A percentile compares a stretch with the other conserved stretches of the same genome.
phyloP scores from a whole-genome alignment of 1,140 invertebrate genomes.

The Pseudomyrmex flavicornis region DNA sequence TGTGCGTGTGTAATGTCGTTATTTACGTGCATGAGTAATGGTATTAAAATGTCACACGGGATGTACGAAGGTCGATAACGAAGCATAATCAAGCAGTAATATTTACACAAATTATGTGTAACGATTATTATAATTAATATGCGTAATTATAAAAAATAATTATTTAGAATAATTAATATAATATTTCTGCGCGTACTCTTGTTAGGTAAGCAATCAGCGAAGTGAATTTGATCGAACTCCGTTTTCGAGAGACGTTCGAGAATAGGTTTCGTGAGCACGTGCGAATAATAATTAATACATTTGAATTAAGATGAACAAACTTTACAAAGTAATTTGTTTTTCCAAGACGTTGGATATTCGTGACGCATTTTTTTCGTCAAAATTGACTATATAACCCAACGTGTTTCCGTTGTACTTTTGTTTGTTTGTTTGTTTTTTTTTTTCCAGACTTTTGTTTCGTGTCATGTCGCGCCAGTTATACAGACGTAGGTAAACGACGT shows the following conservation, averaged over 20 bases:
- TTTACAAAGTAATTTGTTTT: not conserved
- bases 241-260: conserved; percentile 1
- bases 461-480: no score
- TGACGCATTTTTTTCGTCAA: not conserved
- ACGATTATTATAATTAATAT: no score
- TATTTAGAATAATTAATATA: conserved; percentile 4
- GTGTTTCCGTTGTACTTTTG: not conserved
- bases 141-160: conserved; percentile 4
- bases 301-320: not conserved
- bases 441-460: not conserved
- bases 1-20: not conserved
- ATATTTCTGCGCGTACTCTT: conserved; percentile 11
- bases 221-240: not conserved
- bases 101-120: no score
- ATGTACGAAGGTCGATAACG: no score
- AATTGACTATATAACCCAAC: not conserved
- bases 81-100: no score
- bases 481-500: no score
- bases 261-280: conserved; percentile 8
- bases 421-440: not conserved
- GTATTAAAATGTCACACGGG: no score
- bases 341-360: not conserved
- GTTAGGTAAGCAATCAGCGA: not conserved
- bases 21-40: not conserved
- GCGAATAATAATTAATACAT: not conserved